phyloP scores from a whole-genome alignment of 2,888 invertebrate genomes.

The Apamea anceps region DNA sequence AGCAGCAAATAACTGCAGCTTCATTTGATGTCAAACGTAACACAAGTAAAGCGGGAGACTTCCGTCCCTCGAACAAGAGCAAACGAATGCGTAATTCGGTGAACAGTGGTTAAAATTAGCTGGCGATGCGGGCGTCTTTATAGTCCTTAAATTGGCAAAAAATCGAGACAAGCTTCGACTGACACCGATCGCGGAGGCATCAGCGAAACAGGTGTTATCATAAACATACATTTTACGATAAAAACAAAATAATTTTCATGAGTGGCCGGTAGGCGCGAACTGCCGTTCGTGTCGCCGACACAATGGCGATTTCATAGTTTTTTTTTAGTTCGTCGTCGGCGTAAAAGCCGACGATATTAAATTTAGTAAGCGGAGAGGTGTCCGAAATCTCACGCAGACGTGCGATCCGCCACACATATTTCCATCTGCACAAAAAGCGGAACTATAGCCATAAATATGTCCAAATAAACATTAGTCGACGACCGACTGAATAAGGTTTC shows the following conservation, averaged over 20 bases:
- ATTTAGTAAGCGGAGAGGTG: slow-evolving; percentile 91
- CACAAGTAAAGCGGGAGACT: slow-evolving; percentile 54
- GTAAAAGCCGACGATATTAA: slow-evolving; percentile 89
- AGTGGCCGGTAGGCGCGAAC: slow-evolving; percentile 90
- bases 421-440: slow-evolving; percentile 90
- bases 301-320: slow-evolving; percentile 89
- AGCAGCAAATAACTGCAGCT: slow-evolving; percentile 47
- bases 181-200: slow-evolving; percentile 90
- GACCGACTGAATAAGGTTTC: slow-evolving; percentile 81
- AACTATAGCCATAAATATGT: slow-evolving; percentile 91
- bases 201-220: slow-evolving; percentile 90
- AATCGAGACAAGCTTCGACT: slow-evolving; percentile 87
- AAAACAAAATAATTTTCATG: slow-evolving; percentile 91
- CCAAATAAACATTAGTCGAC: slow-evolving; percentile 90
- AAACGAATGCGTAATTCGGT: slow-evolving; percentile 86
- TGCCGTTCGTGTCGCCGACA: slow-evolving; percentile 89
- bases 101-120: slow-evolving; percentile 90
- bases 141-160: slow-evolving; percentile 90
- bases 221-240: slow-evolving; percentile 90
- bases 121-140: slow-evolving; percentile 89
- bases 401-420: slow-evolving; percentile 91
- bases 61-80: slow-evolving; percentile 68
- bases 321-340: slow-evolving; percentile 85
- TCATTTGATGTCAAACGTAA: slow-evolving; percentile 54
- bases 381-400: slow-evolving; percentile 90